Base-by-base conservation (phyloP, 1,140 invertebrate genomes). In the Hydropsyche tenuis region DNA sequence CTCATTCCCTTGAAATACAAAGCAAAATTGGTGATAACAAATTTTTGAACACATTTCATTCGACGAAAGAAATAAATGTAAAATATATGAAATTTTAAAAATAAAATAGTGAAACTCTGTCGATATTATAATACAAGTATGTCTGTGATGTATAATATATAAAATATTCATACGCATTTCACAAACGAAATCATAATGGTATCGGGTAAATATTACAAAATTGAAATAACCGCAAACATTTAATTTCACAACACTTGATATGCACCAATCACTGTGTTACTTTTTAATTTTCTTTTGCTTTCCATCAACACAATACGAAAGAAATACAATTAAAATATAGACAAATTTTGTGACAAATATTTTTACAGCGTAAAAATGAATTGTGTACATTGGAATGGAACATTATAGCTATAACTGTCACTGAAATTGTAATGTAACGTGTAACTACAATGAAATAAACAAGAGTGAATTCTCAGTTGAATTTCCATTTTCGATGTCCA, bases 1-100 rank as follows among this genome's bases (percentile, higher is more conserved):
- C 51, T 77, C 71, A 75, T 77, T 75, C 73, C 43, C 68, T 73
- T 69, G 70, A n/a, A 77, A 71, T 77, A 77, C 75, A 66, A 77
- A 27, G 73, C 25, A 46, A 48, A 23, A 69, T 48, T 9, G 30
- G 9, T 37, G 30, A 30, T 69, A 69, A 69, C 16, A 69, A 16
- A 66, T 66, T 25, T 27, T 43, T 63, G 60, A 25, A 63, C 60
- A 66, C 16, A 43, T 37, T 18, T 20, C 22, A 45, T 48, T 48
- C 6, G 18, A 4, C 20, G n/a, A 9, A 37, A 37, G 3, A 37
- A 37, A 37, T 4, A 37, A 65, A 30, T n/a, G n/a, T n/a, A 25
- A n/a, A 65, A 65, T 9, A 65, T n/a, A 22, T 5, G 20, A 51
- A 51, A 16, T 5, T 16, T 16, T 22, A 4, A 51, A 51, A 4